Base-by-base conservation (phyloP, 2,113 vertebrate genomes). In the Paratilapia polleni region DNA sequence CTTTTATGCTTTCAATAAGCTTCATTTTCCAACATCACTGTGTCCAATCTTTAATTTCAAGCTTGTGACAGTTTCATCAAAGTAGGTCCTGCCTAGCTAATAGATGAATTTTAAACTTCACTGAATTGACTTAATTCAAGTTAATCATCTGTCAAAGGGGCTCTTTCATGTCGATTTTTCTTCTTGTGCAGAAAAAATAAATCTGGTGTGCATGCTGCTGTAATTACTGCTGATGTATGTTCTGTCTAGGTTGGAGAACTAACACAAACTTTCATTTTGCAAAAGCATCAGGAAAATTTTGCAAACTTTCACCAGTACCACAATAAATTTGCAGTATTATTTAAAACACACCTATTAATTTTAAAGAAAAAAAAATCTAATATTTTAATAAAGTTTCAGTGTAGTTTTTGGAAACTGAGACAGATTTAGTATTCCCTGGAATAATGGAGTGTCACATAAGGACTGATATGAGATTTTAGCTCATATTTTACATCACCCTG, bases 21-120 rank as follows among this genome's bases (percentile, higher is more conserved):
- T 76, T 77, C 22, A 1, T 58, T 86, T 81, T 52, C 57, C 5
- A 20, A 20, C 38, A 19, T 75, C 19, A 56, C 82, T 22, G 19
- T 73, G 75, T 87, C 57, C 31, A 17, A 63, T 76, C 81, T 52
- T 31, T 83, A 70, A 86, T 77, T n/a, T 59, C 28, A 87, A 86
- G 20, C 79, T 63, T 66, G 38, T 78, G 87, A 82, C 80, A 58
- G 66, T 54, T 58, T 76, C 17, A 47, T 36, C 58, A 43, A 41
- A 78, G 64, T 56, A 8, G 52, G 77, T 61, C 68, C 59, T 61
- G 28, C 20, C 43, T 0, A 31, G 17, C 43, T 17, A 28, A 13
- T 28, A 73, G 43, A 73, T 52, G 24, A 78, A 82, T 59, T 77
- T 83, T 41, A 49, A 79, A 66, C 52, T 20, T 77, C 22, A 41